Percentiles rank a stretch among this genome's conserved stretches.
These are phyloP conservation scores for Galleria mellonella DNA, from an alignment of 1,140 invertebrate species.

Conservation along the genomic window DNA sequence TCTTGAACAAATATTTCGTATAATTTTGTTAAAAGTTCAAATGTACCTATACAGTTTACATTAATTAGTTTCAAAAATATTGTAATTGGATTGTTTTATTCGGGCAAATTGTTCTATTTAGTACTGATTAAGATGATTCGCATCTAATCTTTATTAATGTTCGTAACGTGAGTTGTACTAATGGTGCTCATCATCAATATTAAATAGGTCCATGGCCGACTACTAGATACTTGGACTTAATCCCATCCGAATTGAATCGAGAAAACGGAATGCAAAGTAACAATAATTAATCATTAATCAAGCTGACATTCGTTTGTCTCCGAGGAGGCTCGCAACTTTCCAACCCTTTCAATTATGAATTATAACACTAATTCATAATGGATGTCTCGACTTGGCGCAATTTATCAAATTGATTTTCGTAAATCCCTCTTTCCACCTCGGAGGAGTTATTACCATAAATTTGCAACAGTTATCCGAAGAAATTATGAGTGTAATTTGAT, in stretches of 20 bases:
- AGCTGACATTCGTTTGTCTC: conserved; percentile 62
- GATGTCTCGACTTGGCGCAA: conserved; percentile 45
- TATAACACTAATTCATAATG: conserved; percentile 66
- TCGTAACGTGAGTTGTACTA: conserved; percentile 8
- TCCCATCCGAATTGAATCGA: conserved; percentile 35
- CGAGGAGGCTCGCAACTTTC: conserved; percentile 37
- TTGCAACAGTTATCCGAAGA: conserved; percentile 45
- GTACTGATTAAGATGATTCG: no score
- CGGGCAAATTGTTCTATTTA: no score
- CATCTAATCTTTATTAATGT: conserved; percentile 14
- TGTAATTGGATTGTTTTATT: no score
- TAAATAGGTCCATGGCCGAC: conserved; percentile 5
- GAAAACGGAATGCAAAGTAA: conserved; percentile 33
- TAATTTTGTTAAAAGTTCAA: no score
- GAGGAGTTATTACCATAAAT: conserved; percentile 42
- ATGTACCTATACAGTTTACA: no score
- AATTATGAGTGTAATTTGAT: conserved; percentile 46
- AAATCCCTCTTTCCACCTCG: conserved; percentile 37
- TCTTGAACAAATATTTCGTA: no score
- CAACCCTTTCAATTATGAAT: conserved; percentile 64
- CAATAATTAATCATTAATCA: conserved; percentile 70
- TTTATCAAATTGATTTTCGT: conserved; percentile 62
- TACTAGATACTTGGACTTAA: conserved; percentile 24
- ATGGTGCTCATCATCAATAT: conserved; percentile 9
- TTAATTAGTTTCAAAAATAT: no score